Evolutionary conservation across 2,797 vertebrate genomes (phyloP).

Genomic region (Harpagifer antarcticus): DNA sequence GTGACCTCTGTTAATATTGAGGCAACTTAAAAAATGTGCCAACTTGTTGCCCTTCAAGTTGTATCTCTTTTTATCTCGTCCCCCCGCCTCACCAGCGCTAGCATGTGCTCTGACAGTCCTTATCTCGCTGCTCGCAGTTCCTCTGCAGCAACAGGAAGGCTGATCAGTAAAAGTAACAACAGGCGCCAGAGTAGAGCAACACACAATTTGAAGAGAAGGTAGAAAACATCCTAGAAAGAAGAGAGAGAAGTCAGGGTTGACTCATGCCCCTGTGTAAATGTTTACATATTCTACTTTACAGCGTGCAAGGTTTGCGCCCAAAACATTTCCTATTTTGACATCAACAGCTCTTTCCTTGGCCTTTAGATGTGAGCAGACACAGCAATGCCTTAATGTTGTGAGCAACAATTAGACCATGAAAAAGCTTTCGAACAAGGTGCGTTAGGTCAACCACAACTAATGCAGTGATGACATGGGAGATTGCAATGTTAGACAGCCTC

Average conservation of each 20-base stretch:
- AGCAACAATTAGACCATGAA: slow-evolving; percentile 70
- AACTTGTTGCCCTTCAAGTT: slow-evolving; percentile 50
- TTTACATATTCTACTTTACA: slow-evolving; percentile 76
- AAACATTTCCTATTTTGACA: slow-evolving; percentile 79
- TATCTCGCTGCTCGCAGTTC: slow-evolving; percentile 82
- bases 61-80: slow-evolving; percentile 33
- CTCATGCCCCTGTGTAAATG: slow-evolving; percentile 80
- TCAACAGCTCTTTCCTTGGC: slow-evolving; percentile 67
- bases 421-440: slow-evolving; percentile 56
- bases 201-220: slow-evolving; percentile 53
- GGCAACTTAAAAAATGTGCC: slow-evolving; percentile 35
- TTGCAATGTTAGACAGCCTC: slow-evolving; percentile 24
- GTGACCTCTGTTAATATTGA: slow-evolving; percentile 45
- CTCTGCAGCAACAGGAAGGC: slow-evolving; percentile 82
- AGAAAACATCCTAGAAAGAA: slow-evolving; percentile 53
- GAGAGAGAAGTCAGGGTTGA: slow-evolving; percentile 55
- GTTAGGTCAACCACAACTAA: slow-evolving; percentile 57
- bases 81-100: slow-evolving; percentile 33
- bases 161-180: slow-evolving; percentile 69
- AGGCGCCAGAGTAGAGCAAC: slow-evolving; percentile 52
- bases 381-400: slow-evolving; percentile 25
- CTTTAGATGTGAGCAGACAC: slow-evolving; percentile 48
- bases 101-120: slow-evolving; percentile 70
- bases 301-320: slow-evolving; percentile 62
- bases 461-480: slow-evolving; percentile 52